Evolutionary conservation across 2,888 invertebrate species (phyloP), one percentile per base, ranked within the genome.

Genomic region (Thereva unica): DNA sequence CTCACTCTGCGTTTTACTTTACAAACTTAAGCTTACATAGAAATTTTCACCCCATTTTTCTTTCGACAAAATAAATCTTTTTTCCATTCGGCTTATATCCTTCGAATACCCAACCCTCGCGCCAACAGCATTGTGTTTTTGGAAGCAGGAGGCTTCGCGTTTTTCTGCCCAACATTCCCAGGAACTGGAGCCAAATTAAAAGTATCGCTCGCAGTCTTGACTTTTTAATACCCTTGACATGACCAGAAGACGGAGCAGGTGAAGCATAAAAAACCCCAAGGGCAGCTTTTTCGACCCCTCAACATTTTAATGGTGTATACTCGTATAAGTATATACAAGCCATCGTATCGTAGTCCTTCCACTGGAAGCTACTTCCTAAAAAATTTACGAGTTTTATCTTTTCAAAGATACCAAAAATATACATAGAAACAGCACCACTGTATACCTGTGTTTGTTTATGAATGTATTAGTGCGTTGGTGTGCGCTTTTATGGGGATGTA

Each of bases 301-400:
- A 47, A 38, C 47, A 47, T 49, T 47, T 40, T 49, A 37, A 59
- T 23, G 49, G 49, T 49, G 49, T 59, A 45, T 59, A 59, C 59
- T 23, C 59, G 59, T 47, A 45, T 59, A 47, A 45, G 23, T 23
- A 23, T 23, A 23, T 23, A 23, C 23, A 23, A 23, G 23, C 23
- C 23, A 23, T 23, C 23, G 23, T 23, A 23, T 23, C 23, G 23
- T 23, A 23, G 23, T 23, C 59, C 59, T 59, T 40, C 54, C 7
- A n/a, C 40, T 34, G 49, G 10, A 40, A 35, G 38, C 45, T 38
- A 59, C 23, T 59, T 59, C 59, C 45, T 47, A 59, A 59, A 59
- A 59, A 59, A 59, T 47, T 59, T 59, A 59, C 47, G 12, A 59
- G 47, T 49, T 59, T 59, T 59, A 59, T 59, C 59, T 59, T 37